A percentile compares a stretch with the other conserved stretches of the same genome.
Evolutionary conservation across 1,140 invertebrate species (phyloP).

Genomic region (Drosophila hydei): DNA sequence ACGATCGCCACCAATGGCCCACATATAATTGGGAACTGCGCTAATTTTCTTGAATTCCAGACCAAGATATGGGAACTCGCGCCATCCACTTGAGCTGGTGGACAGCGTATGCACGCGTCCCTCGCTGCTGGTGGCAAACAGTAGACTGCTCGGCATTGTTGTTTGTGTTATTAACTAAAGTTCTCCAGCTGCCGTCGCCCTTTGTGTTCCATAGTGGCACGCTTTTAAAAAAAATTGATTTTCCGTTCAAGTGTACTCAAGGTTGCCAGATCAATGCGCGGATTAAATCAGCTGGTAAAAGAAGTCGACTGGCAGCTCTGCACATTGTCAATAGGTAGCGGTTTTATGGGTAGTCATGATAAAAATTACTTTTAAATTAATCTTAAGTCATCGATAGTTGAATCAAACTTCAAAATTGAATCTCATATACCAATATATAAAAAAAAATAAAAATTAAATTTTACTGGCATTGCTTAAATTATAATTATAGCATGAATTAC

Average conservation of each 20-base stretch:
- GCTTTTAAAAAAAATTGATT: conserved; percentile 46
- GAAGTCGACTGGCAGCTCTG: conserved; percentile 6
- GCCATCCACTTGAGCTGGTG: conserved; percentile 91
- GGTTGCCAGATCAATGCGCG: conserved; percentile 23
- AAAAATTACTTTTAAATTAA: not conserved
- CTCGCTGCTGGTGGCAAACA: conserved; percentile 94
- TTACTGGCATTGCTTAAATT: too few species aligned
- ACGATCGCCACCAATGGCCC: conserved; percentile 96
- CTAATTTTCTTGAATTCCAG: conserved; percentile 94
- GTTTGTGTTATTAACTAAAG: not conserved
- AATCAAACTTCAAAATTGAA: too few species aligned
- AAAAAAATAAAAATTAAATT: too few species aligned
- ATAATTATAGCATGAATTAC: too few species aligned
- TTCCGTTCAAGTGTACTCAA: conserved; percentile 38
- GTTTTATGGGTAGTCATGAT: not conserved
- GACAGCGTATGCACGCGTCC: conserved; percentile 93
- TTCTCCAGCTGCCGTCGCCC: conserved; percentile 8
- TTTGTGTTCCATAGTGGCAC: conserved; percentile 40
- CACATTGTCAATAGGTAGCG: not conserved
- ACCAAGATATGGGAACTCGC: conserved; percentile 92
- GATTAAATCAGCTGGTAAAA: conserved; percentile 19
- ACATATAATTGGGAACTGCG: conserved; percentile 92
- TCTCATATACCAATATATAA: too few species aligned
- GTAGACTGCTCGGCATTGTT: conserved; percentile 89
- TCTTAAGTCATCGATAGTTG: too few species aligned